These are phyloP conservation scores for Reticulitermes speratus DNA, from an alignment of 1,140 invertebrate genomes.

Conservation along the genomic window DNA sequence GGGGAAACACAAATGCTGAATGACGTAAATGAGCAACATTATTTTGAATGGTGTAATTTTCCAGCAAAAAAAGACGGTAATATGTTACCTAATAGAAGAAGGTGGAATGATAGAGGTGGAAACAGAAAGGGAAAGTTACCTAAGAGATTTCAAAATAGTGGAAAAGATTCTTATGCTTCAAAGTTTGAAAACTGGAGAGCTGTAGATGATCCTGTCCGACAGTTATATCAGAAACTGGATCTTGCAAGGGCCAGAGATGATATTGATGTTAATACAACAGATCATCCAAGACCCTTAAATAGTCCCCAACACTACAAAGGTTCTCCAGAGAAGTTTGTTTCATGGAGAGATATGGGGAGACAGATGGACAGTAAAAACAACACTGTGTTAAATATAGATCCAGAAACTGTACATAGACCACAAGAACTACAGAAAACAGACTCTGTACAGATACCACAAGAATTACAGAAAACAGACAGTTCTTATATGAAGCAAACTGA, in stretches of 20 bases:
- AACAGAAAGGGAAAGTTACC: background rate
- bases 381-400: background rate
- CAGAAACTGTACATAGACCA: background rate
- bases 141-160: background rate
- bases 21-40: background rate
- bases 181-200: conserved; percentile 1
- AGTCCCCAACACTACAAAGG: background rate
- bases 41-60: background rate
- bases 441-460: background rate
- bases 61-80: background rate
- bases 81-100: background rate
- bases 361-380: background rate
- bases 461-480: background rate
- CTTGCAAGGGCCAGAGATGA: background rate
- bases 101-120: background rate
- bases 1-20: background rate
- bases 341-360: background rate
- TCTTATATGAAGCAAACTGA: background rate
- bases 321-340: background rate
- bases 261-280: background rate
- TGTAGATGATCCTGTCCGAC: background rate
- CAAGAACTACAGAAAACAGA: background rate
- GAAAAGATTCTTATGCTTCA: background rate
- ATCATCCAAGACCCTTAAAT: background rate
- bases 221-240: background rate